These are phyloP conservation scores for Canis aureus DNA, from an alignment of 2,113 vertebrate genomes.

Conservation along the genomic window DNA sequence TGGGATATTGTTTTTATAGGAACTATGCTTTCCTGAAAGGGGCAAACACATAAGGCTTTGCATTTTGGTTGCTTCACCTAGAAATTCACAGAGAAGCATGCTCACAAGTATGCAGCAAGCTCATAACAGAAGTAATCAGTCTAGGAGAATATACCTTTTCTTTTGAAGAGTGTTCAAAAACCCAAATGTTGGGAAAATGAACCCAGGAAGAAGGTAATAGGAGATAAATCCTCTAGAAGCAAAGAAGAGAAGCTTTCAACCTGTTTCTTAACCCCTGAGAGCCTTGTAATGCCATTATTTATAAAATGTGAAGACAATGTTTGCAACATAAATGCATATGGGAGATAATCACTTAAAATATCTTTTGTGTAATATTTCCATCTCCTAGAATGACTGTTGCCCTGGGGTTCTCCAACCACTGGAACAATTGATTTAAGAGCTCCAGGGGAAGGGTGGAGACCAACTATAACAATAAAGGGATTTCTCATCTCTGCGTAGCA, in stretches of 20 bases:
- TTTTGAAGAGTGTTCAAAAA: neutral
- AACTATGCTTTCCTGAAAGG: neutral
- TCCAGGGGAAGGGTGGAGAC: neutral
- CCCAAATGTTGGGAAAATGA: neutral
- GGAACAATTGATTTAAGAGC: neutral
- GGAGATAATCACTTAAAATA: slow-evolving; percentile 16
- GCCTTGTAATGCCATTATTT: neutral
- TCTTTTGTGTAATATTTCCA: neutral
- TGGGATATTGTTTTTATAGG: neutral
- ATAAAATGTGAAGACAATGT: neutral
- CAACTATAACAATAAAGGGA: neutral
- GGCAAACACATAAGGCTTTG: neutral
- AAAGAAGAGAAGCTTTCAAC: neutral
- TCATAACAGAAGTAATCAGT: neutral
- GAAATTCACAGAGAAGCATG: neutral
- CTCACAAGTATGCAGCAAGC: neutral
- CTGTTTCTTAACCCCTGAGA: neutral
- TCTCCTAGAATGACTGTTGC: neutral
- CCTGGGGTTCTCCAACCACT: neutral
- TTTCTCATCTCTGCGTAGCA: slow-evolving; percentile 45
- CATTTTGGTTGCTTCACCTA: neutral
- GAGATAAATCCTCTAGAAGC: neutral
- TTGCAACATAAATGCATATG: neutral
- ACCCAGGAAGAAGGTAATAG: neutral
- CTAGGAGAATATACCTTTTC: neutral